Base-by-base conservation (phyloP, 2,888 invertebrate genomes). In the Diaphora mendica region DNA sequence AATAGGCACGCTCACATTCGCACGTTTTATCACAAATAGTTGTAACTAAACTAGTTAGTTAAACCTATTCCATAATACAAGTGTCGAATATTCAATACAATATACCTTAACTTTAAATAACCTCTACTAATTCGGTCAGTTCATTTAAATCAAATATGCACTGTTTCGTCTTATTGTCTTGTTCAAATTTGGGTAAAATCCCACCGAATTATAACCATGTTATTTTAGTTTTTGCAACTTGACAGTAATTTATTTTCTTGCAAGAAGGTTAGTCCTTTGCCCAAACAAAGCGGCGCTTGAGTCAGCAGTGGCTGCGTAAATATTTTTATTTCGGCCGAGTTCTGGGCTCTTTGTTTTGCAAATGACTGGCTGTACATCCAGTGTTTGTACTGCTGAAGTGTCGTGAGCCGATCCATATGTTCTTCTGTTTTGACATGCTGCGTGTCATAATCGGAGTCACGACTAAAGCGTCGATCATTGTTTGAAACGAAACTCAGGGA, bases 311-410 rank as follows among this genome's bases (percentile, higher is more conserved):
- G 87, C 90, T 90, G 89, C 90, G 91, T 93, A 94, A 95, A 94
- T 95, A 94, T 95, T 95, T 95, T 95, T 94, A 94, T 94, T 94
- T 93, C 88, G 90, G 87, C 88, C 88, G 87, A 89, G 88, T 90
- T 89, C 87, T 83, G 87, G 79, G 85, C 86, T 91, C 94, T 94
- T 95, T 95, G 95, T 95, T 95, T 94, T 93, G 94, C 94, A 92
- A 94, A 94, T 93, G 92, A 93, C 91, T 93, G 90, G 91, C 88
- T 86, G 81, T 84, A 86, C 85, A 86, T 86, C 85, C 85, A 88
- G 82, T 92, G 92, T 94, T 93, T 94, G 92, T 89, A 88, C 86
- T 89, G 85, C 87, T 86, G 88, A 85, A 90, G 87, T 88, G 87
- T 88, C 88, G 90, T 92, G 93, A 94, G 90, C 81, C 84, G 86